These are phyloP conservation scores for Pelodiscus sinensis DNA, from an alignment of 2,113 vertebrate species.

Conservation along the genomic window DNA sequence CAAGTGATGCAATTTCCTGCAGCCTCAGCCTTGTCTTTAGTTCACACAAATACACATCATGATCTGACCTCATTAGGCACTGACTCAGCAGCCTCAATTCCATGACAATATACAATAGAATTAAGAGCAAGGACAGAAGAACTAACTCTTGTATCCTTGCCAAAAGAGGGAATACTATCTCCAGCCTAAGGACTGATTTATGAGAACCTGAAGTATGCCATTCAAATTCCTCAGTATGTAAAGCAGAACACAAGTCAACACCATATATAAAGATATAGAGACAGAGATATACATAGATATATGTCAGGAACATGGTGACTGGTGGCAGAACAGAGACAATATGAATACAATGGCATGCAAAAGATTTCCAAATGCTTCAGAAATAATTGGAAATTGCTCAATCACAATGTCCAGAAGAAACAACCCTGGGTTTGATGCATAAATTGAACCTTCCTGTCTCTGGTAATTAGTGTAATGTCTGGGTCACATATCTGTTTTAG, in stretches of 20 bases:
- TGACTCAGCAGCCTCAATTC: conserved; percentile 55
- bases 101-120: neutral
- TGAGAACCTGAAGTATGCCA: neutral
- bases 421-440: conserved; percentile 33
- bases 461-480: conserved; percentile 55
- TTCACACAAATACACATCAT: conserved; percentile 21
- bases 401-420: conserved; percentile 46
- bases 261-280: neutral
- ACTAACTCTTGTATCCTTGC: neutral
- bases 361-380: conserved; percentile 25
- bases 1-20: conserved; percentile 67
- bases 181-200: neutral
- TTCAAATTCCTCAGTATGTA: neutral
- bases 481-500: conserved; percentile 57
- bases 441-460: conserved; percentile 60
- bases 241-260: neutral
- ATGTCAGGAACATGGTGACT: neutral
- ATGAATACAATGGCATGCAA: neutral
- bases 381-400: neutral
- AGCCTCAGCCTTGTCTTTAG: conserved; percentile 57
- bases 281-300: neutral
- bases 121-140: neutral
- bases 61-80: conserved; percentile 68
- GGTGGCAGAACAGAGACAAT: neutral
- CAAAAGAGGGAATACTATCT: neutral